A percentile compares a stretch with the other conserved stretches of the same genome.
These are phyloP conservation scores for Aquatica leii DNA, from an alignment of 2,888 invertebrate species.

Conservation along the genomic window DNA sequence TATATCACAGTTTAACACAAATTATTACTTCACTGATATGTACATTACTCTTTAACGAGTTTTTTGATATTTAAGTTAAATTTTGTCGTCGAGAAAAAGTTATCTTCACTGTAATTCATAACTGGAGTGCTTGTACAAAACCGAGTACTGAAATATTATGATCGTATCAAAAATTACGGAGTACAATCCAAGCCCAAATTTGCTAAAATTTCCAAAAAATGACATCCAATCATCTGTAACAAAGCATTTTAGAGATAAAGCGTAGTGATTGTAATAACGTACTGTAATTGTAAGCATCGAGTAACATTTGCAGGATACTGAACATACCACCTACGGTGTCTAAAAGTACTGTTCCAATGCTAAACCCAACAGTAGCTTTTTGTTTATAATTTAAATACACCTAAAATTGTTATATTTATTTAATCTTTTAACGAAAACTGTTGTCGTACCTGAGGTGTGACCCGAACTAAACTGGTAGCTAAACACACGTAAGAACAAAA, in stretches of 20 bases:
- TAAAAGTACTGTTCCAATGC: not conserved
- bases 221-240: constrained; percentile 5
- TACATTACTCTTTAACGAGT: too few species aligned
- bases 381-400: not conserved
- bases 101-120: not conserved
- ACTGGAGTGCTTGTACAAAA: not conserved
- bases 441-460: not conserved
- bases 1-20: too few species aligned
- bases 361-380: not conserved
- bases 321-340: not conserved
- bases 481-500: not conserved
- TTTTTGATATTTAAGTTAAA: too few species aligned
- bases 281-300: constrained; percentile 3
- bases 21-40: too few species aligned
- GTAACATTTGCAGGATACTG: not conserved
- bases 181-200: constrained; percentile 8
- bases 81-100: too few species aligned
- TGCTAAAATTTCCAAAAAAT: constrained; percentile 1
- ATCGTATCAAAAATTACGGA: not conserved
- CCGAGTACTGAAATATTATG: not conserved
- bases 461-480: not conserved
- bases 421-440: too few species aligned
- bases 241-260: not conserved
- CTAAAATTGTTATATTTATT: too few species aligned
- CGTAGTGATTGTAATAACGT: not conserved